Evolutionary conservation across 2,797 vertebrate genomes (phyloP), one percentile per base, ranked within the genome.

Genomic region (Nannoperca australis): DNA sequence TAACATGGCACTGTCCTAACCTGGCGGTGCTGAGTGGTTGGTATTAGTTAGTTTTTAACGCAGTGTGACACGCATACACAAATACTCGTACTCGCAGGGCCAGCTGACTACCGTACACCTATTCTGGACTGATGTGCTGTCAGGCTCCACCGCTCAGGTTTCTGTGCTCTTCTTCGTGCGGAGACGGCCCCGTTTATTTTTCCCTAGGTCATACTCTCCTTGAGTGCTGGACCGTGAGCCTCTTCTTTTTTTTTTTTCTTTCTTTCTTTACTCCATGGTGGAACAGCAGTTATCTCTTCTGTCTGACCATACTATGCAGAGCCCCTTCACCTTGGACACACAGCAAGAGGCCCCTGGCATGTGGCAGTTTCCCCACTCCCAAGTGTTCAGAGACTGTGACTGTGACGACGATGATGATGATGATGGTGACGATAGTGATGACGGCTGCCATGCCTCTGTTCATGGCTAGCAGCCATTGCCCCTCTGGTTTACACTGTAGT

Each of bases 401-500:
- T 76, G 70, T 54, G 61, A 64, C 24, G 49, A 40, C 65, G 67
- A 59, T 63, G 81, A 74, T 55, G 40, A 87, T 69, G 78, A 73
- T 54, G 61, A 64, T 30, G 49, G 44, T 67, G 67, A 71, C 8
- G 54, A 66, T 61, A 20, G 44, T 50, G 47, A 59, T 63, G 81
- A 74, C 53, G 40, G 68, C 72, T 81, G 81, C 69, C 47, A 30
- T 72, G 64, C 62, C 70, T 72, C 69, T 17, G 55, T 66, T 84
- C 60, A 22, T 53, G 83, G 81, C 77, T 20, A 53, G 79, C 70
- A 38, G 75, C 79, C 72, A 49, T 72, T 59, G 67, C 84, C 85
- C 78, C 72, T 89, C 80, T 73, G 88, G 84, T 90, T 90, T 90
- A 92, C 91, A 91, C 89, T 91, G 93, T 92, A 88, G 89, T 90